Base-by-base conservation (phyloP, 2,797 vertebrate species). In the Epinephelus malabaricus region DNA sequence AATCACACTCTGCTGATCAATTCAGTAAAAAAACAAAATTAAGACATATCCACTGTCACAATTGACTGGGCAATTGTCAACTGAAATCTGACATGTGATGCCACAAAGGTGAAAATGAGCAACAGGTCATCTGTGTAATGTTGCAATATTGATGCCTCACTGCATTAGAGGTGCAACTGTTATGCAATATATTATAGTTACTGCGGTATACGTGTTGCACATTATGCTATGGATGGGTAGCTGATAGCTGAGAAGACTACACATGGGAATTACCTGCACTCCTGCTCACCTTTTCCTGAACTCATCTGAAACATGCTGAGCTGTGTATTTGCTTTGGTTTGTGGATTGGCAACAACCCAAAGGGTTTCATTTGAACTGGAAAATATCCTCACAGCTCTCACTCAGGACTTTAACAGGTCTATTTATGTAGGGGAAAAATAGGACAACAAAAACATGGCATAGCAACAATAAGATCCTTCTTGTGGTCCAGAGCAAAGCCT, bases 291-390 rank as follows among this genome's bases (percentile, higher is more conserved):
- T 79, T 55, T 40, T 8, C n/a, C 51, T 61, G 50, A 75, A 50
- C 75, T 27, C 1, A 5, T 40, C 10, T 47, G 2, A 56, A 79
- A 71, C 56, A 43, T 21, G 55, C 72, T 63, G 81, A 76, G 74
- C 47, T 80, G 47, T 34, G 45, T 23, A 2, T 38, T 56, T 56
- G 17, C 27, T 15, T 19, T 1, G 1, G 50, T 5, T 46, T 38
- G 4, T 4, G 43, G 30, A 66, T 30, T 46, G n/a, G 18, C 73
- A 38, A 15, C 50, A 51, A 59, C 68, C 58, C 38, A 27, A 0
- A 59, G 53, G 63, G 38, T 61, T 59, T 71, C 13, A 45, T 61
- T 69, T 5, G 47, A 27, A 47, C 21, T 67, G n/a, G 27, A 21
- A 45, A 51, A 21, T 23, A 17, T 60, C n/a, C 53, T 69, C 43